Percentiles rank a stretch among this genome's conserved stretches.
Conservation (phyloP, 2,113 vertebrate genomes). For the Typhlomys cinereus region DNA sequence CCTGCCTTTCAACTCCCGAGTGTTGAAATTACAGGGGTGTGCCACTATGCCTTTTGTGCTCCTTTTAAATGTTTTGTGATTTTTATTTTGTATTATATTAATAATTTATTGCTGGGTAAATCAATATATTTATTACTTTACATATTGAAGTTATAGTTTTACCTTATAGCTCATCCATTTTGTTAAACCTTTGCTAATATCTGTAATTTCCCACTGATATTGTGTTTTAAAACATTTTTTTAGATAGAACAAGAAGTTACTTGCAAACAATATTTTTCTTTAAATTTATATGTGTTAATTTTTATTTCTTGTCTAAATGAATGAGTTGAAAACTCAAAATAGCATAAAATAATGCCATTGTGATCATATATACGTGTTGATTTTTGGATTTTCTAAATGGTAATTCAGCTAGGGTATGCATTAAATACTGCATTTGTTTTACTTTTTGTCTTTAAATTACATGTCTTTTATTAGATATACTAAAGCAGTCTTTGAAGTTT, state of each 20-base stretch:
- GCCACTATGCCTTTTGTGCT: background rate
- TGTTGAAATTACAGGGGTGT: background rate
- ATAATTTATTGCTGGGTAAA: background rate
- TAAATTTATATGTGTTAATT: background rate
- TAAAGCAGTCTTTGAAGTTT: background rate
- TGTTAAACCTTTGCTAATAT: background rate
- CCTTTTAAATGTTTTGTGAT: background rate
- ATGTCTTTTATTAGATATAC: background rate
- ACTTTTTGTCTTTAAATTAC: background rate
- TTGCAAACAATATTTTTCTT: background rate
- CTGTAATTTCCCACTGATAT: conserved; percentile 10
- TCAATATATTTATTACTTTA: background rate
- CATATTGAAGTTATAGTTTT: background rate
- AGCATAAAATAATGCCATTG: background rate
- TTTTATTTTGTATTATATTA: background rate
- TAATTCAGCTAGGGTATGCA: background rate
- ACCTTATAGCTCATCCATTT: background rate
- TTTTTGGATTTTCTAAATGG: background rate
- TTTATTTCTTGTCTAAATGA: background rate
- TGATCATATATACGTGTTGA: background rate
- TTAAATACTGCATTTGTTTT: background rate
- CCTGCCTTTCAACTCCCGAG: background rate
- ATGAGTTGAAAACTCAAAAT: background rate
- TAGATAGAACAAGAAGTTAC: background rate
- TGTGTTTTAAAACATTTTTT: background rate